phyloP scores from a whole-genome alignment of 2,113 vertebrate genomes.

The Proteles cristata region DNA sequence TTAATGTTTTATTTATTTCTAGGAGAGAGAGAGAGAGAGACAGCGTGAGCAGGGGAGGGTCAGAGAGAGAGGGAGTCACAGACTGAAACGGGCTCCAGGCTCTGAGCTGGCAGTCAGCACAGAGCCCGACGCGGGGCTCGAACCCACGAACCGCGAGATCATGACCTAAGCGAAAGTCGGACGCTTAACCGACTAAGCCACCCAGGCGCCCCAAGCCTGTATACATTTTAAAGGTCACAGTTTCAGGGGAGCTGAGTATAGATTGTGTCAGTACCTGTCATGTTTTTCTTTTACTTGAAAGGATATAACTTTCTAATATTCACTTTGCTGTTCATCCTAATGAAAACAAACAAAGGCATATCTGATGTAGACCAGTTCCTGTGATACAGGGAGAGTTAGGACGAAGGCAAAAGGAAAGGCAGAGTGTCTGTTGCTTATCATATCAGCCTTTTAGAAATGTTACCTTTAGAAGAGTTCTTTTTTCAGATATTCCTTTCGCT shows the following conservation, averaged over 20 bases:
- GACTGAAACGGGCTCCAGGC: too few species aligned
- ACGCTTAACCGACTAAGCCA: too few species aligned
- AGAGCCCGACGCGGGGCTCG: too few species aligned
- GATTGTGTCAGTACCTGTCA: background rate
- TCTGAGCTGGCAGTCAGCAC: too few species aligned
- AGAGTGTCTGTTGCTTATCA: background rate
- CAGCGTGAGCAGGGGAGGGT: too few species aligned
- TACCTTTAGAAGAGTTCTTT: background rate
- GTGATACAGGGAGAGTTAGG: background rate
- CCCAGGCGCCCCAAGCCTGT: too few species aligned
- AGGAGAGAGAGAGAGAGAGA: too few species aligned
- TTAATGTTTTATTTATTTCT: too few species aligned
- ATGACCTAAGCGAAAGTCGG: too few species aligned
- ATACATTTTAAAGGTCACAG: constrained; percentile 2
- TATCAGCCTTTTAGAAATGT: background rate
- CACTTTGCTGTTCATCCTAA: background rate
- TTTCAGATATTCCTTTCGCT: background rate
- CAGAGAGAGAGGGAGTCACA: too few species aligned
- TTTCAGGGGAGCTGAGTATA: background rate
- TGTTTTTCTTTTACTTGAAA: constrained; percentile 38
- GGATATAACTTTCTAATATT: background rate
- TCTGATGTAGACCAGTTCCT: background rate
- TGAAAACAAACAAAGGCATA: background rate
- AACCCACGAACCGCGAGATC: too few species aligned
- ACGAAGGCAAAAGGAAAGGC: background rate